Conservation (phyloP, 2,888 invertebrate genomes). For the Tachystola acroxantha region DNA sequence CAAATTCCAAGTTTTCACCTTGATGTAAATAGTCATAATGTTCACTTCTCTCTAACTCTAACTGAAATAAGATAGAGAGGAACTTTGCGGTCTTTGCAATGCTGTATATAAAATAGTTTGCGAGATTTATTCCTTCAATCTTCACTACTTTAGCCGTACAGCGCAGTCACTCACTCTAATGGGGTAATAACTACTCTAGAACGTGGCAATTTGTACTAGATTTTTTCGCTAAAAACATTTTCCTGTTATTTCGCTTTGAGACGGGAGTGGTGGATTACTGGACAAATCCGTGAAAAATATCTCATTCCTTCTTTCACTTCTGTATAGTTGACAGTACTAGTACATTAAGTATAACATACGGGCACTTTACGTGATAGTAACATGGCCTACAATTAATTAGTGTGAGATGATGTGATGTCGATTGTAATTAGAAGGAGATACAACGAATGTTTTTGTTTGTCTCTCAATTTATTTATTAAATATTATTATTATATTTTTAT, state of each 20-base stretch:
- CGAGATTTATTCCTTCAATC: slow-evolving; percentile 52
- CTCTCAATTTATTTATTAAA: slow-evolving; percentile 12
- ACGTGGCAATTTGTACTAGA: slow-evolving; percentile 54
- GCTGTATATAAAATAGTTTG: slow-evolving; percentile 31
- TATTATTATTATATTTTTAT: too few relatives aligned
- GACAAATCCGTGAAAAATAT: slow-evolving; percentile 31
- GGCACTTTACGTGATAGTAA: too few relatives aligned
- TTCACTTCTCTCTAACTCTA: too few relatives aligned
- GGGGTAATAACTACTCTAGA: slow-evolving; percentile 60
- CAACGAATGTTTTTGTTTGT: slow-evolving; percentile 14
- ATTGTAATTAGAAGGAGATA: background rate
- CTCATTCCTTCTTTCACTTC: slow-evolving; percentile 19
- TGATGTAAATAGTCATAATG: too few relatives aligned
- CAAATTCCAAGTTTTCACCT: too few relatives aligned
- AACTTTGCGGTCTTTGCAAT: slow-evolving; percentile 1
- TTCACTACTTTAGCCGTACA: slow-evolving; percentile 35
- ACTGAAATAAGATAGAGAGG: background rate
- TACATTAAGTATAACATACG: too few relatives aligned
- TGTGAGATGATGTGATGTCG: too few relatives aligned
- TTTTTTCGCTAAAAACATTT: slow-evolving; percentile 47
- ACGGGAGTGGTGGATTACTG: slow-evolving; percentile 32
- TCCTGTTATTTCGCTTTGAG: slow-evolving; percentile 41
- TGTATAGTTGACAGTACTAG: too few relatives aligned
- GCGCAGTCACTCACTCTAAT: slow-evolving; percentile 52
- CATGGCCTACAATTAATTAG: too few relatives aligned